Conservation (phyloP, 2,113 vertebrate genomes). For the Scortum barcoo region DNA sequence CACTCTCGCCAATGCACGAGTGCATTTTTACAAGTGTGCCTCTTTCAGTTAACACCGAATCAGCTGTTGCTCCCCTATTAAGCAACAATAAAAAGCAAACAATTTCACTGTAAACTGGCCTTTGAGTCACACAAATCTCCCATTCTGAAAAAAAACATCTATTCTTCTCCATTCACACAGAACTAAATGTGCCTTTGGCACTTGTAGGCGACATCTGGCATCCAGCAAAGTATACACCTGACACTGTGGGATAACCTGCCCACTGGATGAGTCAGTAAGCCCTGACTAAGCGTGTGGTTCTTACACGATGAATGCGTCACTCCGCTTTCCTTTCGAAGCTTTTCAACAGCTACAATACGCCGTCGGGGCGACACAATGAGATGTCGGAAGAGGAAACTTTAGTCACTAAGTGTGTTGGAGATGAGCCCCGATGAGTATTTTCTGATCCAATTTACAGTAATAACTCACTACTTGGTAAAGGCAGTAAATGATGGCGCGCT, state of each 20-base stretch:
- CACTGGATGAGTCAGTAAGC: conserved; percentile 65
- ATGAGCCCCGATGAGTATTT: conserved; percentile 51
- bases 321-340: conserved; percentile 31
- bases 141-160: conserved; percentile 14
- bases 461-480: conserved; percentile 64
- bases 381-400: conserved; percentile 61
- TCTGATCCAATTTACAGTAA: conserved; percentile 75
- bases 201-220: conserved; percentile 57
- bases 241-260: conserved; percentile 58
- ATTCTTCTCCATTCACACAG: conserved; percentile 45
- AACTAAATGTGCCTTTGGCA: conserved; percentile 33
- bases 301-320: conserved; percentile 28
- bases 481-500: conserved; percentile 53
- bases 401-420: conserved; percentile 52
- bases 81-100: neutral
- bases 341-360: conserved; percentile 39
- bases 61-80: conserved; percentile 6
- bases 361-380: conserved; percentile 46
- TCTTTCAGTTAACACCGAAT: neutral
- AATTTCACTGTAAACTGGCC: conserved; percentile 19
- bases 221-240: conserved; percentile 48
- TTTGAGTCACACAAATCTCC: conserved; percentile 30
- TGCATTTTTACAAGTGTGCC: neutral
- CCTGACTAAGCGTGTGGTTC: conserved; percentile 63
- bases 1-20: neutral